phyloP scores from a whole-genome alignment of 2,113 vertebrate species.

The Cyprinodon tularosa region DNA sequence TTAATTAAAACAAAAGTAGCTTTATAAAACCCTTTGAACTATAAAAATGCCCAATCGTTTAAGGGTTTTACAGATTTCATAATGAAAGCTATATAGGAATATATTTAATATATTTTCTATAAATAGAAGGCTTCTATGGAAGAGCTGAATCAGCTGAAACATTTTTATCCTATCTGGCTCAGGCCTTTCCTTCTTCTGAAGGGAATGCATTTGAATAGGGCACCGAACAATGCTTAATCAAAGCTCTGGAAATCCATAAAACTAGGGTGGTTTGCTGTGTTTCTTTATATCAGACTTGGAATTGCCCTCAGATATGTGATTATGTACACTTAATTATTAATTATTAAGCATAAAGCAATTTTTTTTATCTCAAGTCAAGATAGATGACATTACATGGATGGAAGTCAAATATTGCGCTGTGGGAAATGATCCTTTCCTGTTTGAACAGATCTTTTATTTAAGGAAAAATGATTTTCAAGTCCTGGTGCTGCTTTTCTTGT shows the following conservation, averaged over 20 bases:
- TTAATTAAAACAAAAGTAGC: too few species aligned
- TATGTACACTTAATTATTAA: background rate
- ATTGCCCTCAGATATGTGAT: background rate
- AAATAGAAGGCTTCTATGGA: background rate
- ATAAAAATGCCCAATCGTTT: too few species aligned
- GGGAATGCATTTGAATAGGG: background rate
- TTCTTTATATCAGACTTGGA: background rate
- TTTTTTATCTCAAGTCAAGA: too few species aligned
- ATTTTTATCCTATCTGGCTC: background rate
- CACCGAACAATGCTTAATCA: background rate
- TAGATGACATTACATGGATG: too few species aligned
- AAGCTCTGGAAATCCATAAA: background rate
- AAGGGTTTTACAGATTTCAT: background rate
- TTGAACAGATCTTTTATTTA: slow-evolving; percentile 36
- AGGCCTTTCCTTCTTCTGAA: background rate
- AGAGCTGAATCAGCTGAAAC: background rate
- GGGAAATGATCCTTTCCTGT: slow-evolving; percentile 7
- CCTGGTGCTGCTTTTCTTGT: slow-evolving; percentile 42
- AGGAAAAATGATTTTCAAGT: slow-evolving; percentile 23
- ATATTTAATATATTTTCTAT: background rate
- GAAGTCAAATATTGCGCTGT: slow-evolving; percentile 14
- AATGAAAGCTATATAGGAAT: background rate
- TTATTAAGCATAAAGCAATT: too few species aligned
- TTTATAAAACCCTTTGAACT: too few species aligned
- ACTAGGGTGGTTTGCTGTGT: background rate